Percentiles rank a stretch among this genome's conserved stretches.
Conservation (phyloP, 1,140 invertebrate genomes). For the Aphelinus atriplicis region DNA sequence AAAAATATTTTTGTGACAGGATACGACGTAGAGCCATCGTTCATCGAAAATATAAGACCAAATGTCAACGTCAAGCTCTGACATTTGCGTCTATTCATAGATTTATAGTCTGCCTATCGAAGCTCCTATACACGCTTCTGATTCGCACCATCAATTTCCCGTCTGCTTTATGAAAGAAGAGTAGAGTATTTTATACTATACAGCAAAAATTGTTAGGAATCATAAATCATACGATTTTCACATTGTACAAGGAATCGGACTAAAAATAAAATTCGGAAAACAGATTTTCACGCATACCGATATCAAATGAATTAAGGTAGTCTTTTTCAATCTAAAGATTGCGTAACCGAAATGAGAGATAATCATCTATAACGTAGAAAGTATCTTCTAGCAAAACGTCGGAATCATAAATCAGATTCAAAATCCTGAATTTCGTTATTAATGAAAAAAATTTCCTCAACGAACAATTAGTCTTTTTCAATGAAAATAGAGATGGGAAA, state of each 20-base stretch:
- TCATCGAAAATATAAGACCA: neutral
- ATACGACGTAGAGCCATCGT: slow-evolving; percentile 5
- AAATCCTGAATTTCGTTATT: no score
- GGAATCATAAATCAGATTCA: neutral
- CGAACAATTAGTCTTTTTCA: no score
- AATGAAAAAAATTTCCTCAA: no score
- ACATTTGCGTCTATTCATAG: slow-evolving; percentile 28
- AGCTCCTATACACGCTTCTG: neutral
- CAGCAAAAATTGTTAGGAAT: no score
- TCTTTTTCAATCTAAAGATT: neutral
- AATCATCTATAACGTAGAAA: neutral
- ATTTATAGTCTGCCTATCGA: neutral
- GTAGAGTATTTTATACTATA: no score
- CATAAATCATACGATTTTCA: neutral
- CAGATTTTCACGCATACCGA: slow-evolving; percentile 16
- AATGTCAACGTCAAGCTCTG: slow-evolving; percentile 1
- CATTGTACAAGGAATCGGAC: neutral
- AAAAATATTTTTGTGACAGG: slow-evolving; percentile 34
- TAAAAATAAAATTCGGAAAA: slow-evolving; percentile 30
- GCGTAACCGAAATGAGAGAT: neutral
- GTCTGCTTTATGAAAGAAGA: no score
- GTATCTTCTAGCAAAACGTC: neutral
- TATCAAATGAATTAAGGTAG: neutral
- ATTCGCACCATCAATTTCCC: no score
- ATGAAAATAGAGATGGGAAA: no score